phyloP scores from a whole-genome alignment of 2,888 invertebrate species.

The Drosophila stalkeri region DNA sequence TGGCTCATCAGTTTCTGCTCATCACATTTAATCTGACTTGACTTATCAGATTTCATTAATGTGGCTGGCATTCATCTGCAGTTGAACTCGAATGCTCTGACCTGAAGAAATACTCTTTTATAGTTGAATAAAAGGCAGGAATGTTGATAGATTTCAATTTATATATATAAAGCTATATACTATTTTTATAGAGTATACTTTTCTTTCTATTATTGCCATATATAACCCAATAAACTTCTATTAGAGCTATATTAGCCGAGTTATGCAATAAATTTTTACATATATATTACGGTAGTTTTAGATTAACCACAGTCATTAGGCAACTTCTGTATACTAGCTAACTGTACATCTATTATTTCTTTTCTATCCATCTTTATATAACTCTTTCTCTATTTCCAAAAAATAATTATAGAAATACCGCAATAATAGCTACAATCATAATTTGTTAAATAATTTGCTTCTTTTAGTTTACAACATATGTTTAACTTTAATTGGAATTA shows the following conservation, averaged over 20 bases:
- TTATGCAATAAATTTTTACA: neutral
- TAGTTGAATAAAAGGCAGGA: neutral
- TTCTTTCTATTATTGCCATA: too few species aligned
- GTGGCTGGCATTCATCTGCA: constrained; percentile 31
- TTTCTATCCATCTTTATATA: neutral
- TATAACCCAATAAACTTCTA: neutral
- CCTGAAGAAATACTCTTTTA: neutral
- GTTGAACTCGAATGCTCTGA: constrained; percentile 5
- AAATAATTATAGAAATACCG: constrained; percentile 1
- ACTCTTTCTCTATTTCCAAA: neutral
- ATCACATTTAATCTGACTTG: constrained; percentile 38
- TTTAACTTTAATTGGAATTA: neutral
- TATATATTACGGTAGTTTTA: neutral
- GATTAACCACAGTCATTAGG: neutral
- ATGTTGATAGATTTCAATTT: neutral
- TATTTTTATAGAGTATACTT: neutral
- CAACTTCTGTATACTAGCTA: neutral
- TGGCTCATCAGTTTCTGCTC: constrained; percentile 31
- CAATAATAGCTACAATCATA: neutral
- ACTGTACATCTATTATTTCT: neutral
- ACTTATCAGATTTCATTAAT: constrained; percentile 54
- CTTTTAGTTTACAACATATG: too few species aligned
- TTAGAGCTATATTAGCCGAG: neutral
- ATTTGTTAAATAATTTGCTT: neutral
- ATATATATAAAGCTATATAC: neutral